A percentile compares a stretch with the other conserved stretches of the same genome.
Conservation (phyloP, 92 coral and sea anemone species). For the Phenganax marumi region DNA sequence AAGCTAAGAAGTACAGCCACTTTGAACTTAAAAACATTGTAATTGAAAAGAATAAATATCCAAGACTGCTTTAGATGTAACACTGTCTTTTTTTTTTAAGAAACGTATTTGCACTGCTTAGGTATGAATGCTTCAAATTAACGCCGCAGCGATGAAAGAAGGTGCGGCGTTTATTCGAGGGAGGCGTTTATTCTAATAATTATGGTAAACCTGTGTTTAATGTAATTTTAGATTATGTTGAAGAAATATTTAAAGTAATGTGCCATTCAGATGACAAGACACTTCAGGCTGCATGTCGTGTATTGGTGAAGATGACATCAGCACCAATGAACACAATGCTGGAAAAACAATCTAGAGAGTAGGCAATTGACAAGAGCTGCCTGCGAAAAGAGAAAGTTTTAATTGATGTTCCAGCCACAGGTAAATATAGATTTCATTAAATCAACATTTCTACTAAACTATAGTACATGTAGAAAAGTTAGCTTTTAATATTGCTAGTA, state of each 20-base stretch:
- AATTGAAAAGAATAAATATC: too few species aligned
- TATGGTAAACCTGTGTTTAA: constrained; percentile 4
- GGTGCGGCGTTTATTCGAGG: too few species aligned
- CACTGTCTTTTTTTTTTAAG: too few species aligned
- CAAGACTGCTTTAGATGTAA: too few species aligned
- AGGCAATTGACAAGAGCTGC: constrained; percentile 43
- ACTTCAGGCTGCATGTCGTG: constrained; percentile 42
- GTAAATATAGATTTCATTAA: constrained; percentile 3
- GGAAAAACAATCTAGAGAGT: constrained; percentile 49
- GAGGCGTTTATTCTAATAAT: too few species aligned
- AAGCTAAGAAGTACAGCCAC: too few species aligned
- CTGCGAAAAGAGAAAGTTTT: constrained; percentile 45
- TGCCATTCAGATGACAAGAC: constrained; percentile 4
- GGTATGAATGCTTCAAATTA: too few species aligned
- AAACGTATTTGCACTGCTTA: too few species aligned
- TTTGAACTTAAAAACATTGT: too few species aligned
- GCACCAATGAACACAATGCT: constrained; percentile 63
- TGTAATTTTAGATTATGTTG: constrained; percentile 56
- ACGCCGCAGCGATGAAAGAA: too few species aligned
- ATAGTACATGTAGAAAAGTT: not conserved
- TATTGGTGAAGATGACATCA: constrained; percentile 46
- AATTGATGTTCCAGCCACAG: constrained; percentile 60
- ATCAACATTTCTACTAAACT: not conserved
- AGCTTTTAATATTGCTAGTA: not conserved
- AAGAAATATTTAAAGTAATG: constrained; percentile 40